phyloP scores from a whole-genome alignment of 2,888 invertebrate genomes.

The Orchesellides sinensis region DNA sequence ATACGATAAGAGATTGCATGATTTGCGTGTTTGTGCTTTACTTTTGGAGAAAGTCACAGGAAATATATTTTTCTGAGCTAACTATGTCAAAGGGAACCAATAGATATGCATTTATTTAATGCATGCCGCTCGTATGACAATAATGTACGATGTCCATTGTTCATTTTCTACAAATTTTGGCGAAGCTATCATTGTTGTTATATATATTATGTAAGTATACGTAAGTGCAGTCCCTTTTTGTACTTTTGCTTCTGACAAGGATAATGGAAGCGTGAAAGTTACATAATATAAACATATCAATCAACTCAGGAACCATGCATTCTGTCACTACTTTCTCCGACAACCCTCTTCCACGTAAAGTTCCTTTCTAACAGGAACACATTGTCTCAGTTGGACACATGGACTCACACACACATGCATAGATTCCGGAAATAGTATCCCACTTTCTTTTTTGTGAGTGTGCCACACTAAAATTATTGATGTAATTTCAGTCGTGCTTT shows the following conservation, averaged over 20 bases:
- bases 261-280: constrained; percentile 64
- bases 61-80: no score
- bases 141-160: constrained; percentile 47
- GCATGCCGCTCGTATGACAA: constrained; percentile 33
- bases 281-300: constrained; percentile 64
- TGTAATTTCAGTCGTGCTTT: constrained; percentile 40
- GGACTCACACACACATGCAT: neutral
- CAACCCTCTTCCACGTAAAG: constrained; percentile 48
- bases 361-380: neutral
- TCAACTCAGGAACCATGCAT: constrained; percentile 49
- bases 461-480: constrained; percentile 37
- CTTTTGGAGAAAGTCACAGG: no score
- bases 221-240: no score
- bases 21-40: no score
- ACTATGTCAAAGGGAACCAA: no score
- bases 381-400: constrained; percentile 1
- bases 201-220: no score
- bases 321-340: constrained; percentile 19
- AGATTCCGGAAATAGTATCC: constrained; percentile 42
- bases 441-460: constrained; percentile 29
- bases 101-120: neutral
- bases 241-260: constrained; percentile 39
- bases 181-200: neutral
- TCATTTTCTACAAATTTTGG: constrained; percentile 31
- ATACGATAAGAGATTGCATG: no score